Conservation (phyloP, 2,797 vertebrate genomes). For the Epinephelus awoara region DNA sequence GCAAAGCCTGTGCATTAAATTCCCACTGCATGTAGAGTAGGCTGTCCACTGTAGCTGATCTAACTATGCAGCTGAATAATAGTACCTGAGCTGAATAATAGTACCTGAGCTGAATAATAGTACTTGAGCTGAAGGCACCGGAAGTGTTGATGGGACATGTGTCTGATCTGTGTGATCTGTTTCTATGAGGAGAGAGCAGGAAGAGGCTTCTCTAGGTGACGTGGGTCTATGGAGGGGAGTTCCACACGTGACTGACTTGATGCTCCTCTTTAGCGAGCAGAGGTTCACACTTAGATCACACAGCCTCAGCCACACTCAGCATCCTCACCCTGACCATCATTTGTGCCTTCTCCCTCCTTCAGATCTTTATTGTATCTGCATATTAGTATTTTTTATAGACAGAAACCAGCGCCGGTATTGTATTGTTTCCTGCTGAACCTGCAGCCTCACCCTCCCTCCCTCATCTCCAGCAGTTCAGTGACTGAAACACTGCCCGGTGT, state of each 20-base stretch:
- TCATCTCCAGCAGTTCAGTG: not conserved
- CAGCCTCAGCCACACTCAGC: not conserved
- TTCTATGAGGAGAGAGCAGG: not conserved
- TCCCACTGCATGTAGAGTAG: too few relatives aligned
- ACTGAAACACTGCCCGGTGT: not conserved
- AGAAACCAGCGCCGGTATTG: not conserved
- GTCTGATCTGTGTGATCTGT: not conserved
- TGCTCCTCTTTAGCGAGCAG: not conserved
- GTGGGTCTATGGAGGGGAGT: not conserved
- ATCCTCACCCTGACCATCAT: not conserved
- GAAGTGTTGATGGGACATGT: too few relatives aligned
- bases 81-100: too few relatives aligned
- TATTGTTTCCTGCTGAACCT: not conserved
- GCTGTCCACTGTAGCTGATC: not conserved
- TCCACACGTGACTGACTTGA: conserved; percentile 37
- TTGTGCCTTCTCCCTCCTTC: too few relatives aligned
- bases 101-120: too few relatives aligned
- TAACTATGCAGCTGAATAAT: too few relatives aligned
- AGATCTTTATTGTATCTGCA: not conserved
- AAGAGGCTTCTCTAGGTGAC: conserved; percentile 18
- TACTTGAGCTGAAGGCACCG: too few relatives aligned
- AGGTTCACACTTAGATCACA: not conserved
- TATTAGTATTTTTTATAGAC: not conserved
- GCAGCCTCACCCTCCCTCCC: not conserved
- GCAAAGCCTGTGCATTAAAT: too few relatives aligned